Percentiles rank a stretch among this genome's conserved stretches.
These are phyloP conservation scores for Palythoa grandis DNA, from an alignment of 92 coral and sea anemone genomes.

Conservation along the genomic window DNA sequence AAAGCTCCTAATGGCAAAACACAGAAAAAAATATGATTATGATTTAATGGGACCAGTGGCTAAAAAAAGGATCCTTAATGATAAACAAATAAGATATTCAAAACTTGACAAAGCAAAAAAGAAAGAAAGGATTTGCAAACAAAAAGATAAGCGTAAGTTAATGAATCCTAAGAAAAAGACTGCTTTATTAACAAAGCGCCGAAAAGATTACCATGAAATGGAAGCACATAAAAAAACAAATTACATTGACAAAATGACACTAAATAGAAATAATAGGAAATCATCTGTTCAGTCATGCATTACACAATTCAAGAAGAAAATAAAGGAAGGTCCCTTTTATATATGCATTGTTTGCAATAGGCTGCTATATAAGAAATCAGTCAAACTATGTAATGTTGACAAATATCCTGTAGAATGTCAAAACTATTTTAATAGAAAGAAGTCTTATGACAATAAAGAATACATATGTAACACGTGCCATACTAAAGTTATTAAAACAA, in stretches of 20 bases:
- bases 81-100: too few species aligned
- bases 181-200: too few species aligned
- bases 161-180: conserved; percentile 1
- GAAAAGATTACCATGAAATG: neutral
- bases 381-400: neutral
- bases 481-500: too few species aligned
- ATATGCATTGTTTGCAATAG: neutral
- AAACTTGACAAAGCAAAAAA: neutral
- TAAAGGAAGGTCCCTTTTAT: conserved; percentile 12
- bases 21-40: conserved; percentile 33
- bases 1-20: too few species aligned
- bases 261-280: conserved; percentile 1
- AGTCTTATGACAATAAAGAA: too few species aligned
- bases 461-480: too few species aligned
- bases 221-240: neutral
- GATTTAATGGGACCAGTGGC: conserved; percentile 30
- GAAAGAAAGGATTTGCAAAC: conserved; percentile 10
- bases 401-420: conserved; percentile 15
- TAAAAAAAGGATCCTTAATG: conserved; percentile 2
- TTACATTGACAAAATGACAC: conserved; percentile 9
- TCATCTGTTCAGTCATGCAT: conserved; percentile 16
- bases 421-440: too few species aligned
- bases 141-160: conserved; percentile 11
- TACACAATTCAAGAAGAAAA: neutral
- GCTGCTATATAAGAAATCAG: conserved; percentile 9